These are phyloP conservation scores for Synergus laeviventris DNA, from an alignment of 2,888 invertebrate species.

Conservation along the genomic window DNA sequence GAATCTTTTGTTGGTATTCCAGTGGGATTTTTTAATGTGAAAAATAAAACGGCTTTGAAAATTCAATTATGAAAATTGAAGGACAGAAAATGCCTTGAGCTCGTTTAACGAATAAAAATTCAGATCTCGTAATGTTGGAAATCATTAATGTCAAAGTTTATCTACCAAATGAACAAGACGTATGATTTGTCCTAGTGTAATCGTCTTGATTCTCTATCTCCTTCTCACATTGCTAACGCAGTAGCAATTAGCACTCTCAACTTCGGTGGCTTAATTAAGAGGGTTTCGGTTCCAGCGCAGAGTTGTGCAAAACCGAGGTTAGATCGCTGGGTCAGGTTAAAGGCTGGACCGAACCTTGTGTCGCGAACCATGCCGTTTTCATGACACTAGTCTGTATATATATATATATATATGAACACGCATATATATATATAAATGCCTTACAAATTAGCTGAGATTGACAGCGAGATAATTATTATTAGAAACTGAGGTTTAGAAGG, in stretches of 20 bases:
- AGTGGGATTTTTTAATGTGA: no score
- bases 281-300: conserved; percentile 46
- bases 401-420: conserved; percentile 25
- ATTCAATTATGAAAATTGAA: no score
- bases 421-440: conserved; percentile 40
- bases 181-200: conserved; percentile 54
- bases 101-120: no score
- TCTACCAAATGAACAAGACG: conserved; percentile 29
- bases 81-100: no score
- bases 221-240: conserved; percentile 54
- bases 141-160: not conserved
- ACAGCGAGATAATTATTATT: conserved; percentile 56
- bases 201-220: conserved; percentile 50
- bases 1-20: no score
- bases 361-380: conserved; percentile 32
- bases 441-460: conserved; percentile 40
- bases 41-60: no score
- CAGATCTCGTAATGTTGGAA: not conserved
- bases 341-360: conserved; percentile 14
- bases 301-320: conserved; percentile 38
- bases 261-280: conserved; percentile 56
- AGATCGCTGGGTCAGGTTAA: conserved; percentile 35
- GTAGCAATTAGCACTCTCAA: conserved; percentile 56
- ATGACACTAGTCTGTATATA: conserved; percentile 46
- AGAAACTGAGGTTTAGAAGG: conserved; percentile 59